phyloP scores from a whole-genome alignment of 2,888 invertebrate genomes.

The Chrysotoxum bicinctum region DNA sequence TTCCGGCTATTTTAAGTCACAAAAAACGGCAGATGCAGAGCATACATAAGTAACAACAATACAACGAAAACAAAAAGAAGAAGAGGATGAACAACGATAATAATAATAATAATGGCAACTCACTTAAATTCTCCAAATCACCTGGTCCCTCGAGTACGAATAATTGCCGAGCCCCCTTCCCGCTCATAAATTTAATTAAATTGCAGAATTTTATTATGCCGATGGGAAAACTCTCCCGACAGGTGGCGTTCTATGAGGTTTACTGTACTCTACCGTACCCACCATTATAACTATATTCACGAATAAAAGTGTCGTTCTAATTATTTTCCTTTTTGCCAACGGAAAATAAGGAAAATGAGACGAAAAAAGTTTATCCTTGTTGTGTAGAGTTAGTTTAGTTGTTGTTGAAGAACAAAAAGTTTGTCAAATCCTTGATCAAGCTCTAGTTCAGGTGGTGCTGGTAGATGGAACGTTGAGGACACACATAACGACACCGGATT shows the following conservation, averaged over 20 bases:
- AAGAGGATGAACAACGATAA: constrained; percentile 35
- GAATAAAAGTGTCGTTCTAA: constrained; percentile 62
- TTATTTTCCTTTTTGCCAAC: constrained; percentile 43
- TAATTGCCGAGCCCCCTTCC: constrained; percentile 56
- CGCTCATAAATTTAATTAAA: constrained; percentile 70
- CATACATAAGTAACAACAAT: not conserved
- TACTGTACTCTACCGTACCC: not conserved
- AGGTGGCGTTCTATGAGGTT: not conserved
- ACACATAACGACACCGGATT: constrained; percentile 54
- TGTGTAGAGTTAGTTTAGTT: constrained; percentile 6
- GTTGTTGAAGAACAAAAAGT: constrained; percentile 31
- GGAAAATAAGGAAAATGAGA: constrained; percentile 16
- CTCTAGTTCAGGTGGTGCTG: constrained; percentile 1
- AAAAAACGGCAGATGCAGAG: constrained; percentile 33
- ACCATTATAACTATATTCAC: not conserved
- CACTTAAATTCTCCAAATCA: constrained; percentile 70
- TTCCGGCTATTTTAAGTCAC: constrained; percentile 32
- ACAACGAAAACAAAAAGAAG: not conserved
- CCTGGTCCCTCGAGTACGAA: constrained; percentile 62
- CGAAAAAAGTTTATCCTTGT: constrained; percentile 23
- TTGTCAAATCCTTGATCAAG: constrained; percentile 57
- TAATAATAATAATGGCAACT: constrained; percentile 69
- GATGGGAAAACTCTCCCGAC: constrained; percentile 44
- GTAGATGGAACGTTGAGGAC: constrained; percentile 22
- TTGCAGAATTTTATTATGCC: constrained; percentile 67